Evolutionary conservation across 2,113 vertebrate species (phyloP), one percentile per base, ranked within the genome.

Genomic region (Ahaetulla prasina): DNA sequence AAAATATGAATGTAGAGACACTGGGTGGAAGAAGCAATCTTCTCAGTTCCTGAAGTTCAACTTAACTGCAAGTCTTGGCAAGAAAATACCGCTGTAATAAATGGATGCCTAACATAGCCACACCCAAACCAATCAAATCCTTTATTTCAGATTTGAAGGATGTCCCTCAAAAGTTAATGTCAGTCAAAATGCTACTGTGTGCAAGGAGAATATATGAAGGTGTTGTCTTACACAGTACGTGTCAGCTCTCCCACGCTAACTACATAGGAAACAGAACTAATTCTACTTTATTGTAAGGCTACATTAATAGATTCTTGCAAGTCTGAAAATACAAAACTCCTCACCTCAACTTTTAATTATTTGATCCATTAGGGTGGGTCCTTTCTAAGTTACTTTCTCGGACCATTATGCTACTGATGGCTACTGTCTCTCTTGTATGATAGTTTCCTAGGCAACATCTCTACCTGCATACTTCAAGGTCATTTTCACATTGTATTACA

Each of bases 121-220:
- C 97, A 96, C 96, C 97, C 94, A 93, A 93, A 96, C 96, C 94
- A 96, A 96, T 97, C 22, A 93, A 95, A 93, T 97, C 94, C 95
- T 97, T 94, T 91, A 94, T 93, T 96, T 93, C 95, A 0, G 63
- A 43, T 91, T 94, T 0, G 0, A 91, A 94, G 95, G 91, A 97
- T 45, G 88, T 96, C 96, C 95, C 95, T 89, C 49, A 87, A 91
- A 95, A 92, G 92, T 95, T 95, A 96, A 94, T 96, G 95, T 96
- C 95, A 55, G 95, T 92, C 91, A 96, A 63, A 94, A 94, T 91
- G 95, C 95, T 94, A 55, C 43, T 93, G 95, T 96, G 93, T 93
- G 93, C 93, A 93, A 93, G 90, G 86, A 94, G 91, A 93, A 94
- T 92, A 50, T 12, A 93, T 12, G 60, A 6, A 49, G 94, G 93